These are phyloP conservation scores for Thamnaconus septentrionalis DNA, from an alignment of 2,113 vertebrate species.

Conservation along the genomic window DNA sequence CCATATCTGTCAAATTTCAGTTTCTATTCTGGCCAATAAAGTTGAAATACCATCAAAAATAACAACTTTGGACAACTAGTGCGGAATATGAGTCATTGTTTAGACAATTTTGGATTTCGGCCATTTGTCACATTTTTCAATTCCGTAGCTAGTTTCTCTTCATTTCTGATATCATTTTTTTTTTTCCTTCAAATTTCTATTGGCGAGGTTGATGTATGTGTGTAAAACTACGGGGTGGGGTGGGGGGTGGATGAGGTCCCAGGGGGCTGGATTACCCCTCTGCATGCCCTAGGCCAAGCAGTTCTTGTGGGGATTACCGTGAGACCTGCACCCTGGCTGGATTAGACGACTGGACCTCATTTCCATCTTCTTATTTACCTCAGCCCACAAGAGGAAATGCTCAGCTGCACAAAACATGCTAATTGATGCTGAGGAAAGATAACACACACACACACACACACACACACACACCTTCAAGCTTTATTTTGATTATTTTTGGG, in stretches of 20 bases:
- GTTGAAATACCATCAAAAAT: too few relatives aligned
- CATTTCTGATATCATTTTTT: too few relatives aligned
- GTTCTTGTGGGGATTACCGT: conserved; percentile 77
- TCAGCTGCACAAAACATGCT: conserved; percentile 75
- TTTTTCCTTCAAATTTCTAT: too few relatives aligned
- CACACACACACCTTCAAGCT: conserved; percentile 41
- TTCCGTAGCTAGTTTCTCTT: too few relatives aligned
- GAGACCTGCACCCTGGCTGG: conserved; percentile 76
- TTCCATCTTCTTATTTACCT: conserved; percentile 74
- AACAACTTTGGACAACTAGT: too few relatives aligned
- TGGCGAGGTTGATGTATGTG: too few relatives aligned
- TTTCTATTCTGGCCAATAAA: too few relatives aligned
- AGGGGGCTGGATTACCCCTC: conserved; percentile 75
- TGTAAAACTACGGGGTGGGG: conserved; percentile 6
- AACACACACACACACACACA: not conserved
- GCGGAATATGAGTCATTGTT: too few relatives aligned
- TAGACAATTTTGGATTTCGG: too few relatives aligned
- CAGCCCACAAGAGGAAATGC: conserved; percentile 71
- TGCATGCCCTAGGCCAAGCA: conserved; percentile 77
- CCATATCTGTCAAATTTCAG: too few relatives aligned
- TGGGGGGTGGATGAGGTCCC: conserved; percentile 64
- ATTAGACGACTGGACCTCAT: conserved; percentile 74
- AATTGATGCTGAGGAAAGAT: conserved; percentile 73
- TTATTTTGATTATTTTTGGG: conserved; percentile 46
- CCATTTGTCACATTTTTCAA: too few relatives aligned